These are phyloP conservation scores for Fragum fragum DNA, from an alignment of 2,888 invertebrate species.

Conservation along the genomic window DNA sequence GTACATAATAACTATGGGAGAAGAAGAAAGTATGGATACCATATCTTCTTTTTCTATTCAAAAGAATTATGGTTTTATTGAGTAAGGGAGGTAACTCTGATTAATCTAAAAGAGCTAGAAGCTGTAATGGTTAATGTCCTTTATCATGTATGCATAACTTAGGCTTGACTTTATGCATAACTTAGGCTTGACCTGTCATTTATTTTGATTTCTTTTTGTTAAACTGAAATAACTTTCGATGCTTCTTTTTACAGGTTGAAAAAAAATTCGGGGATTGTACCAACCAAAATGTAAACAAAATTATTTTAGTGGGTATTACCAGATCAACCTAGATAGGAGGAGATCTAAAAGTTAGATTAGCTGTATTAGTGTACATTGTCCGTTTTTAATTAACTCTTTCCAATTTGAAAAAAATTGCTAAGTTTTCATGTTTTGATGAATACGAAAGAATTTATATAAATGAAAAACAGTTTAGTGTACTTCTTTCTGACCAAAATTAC, in stretches of 20 bases:
- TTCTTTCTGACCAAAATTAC: too few relatives aligned
- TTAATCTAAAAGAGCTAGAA: not conserved
- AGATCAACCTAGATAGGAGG: conserved; percentile 29
- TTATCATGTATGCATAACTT: not conserved
- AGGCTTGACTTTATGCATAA: too few relatives aligned
- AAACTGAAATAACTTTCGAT: not conserved
- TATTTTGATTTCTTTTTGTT: not conserved
- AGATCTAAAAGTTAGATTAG: conserved; percentile 30
- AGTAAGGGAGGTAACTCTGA: conserved; percentile 40
- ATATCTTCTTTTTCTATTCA: too few relatives aligned
- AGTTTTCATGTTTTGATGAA: too few relatives aligned
- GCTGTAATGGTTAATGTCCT: not conserved
- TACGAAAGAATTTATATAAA: too few relatives aligned
- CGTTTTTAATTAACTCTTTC: conserved; percentile 10
- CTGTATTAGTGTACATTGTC: conserved; percentile 37
- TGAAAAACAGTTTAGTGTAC: too few relatives aligned
- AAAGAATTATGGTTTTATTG: too few relatives aligned
- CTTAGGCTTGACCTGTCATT: not conserved
- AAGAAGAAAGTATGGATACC: too few relatives aligned
- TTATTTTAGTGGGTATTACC: conserved; percentile 26
- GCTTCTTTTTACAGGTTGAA: conserved; percentile 9
- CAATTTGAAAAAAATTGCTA: not conserved
- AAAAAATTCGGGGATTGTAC: not conserved
- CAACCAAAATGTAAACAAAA: conserved; percentile 22
- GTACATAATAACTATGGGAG: too few relatives aligned